Evolutionary conservation across 1,140 invertebrate genomes (phyloP), one percentile per base, ranked within the genome.

Genomic region (Papilio helenus): DNA sequence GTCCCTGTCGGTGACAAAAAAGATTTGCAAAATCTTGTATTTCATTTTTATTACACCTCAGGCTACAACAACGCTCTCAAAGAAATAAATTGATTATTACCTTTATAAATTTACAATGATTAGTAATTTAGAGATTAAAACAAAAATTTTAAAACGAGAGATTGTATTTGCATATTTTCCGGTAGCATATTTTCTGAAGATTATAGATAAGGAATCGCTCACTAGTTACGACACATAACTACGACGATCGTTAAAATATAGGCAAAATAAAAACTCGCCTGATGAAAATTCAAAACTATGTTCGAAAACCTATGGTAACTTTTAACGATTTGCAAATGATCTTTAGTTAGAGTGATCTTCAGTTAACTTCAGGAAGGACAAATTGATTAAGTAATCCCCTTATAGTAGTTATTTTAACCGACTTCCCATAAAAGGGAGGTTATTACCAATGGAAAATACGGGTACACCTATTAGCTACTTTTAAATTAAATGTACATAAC

Each of bases 131-230:
- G 16, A 5, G 8, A n/a, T 26, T 34, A 68, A 68, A 29, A 68
- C 5, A 68, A 18, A 16, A 68, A 29, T 68, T 68, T 34, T 29
- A 16, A 29, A 68, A 29, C 51, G 10, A 26, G 23, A n/a, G 72
- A 79, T 81, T 85, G 77, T 79, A 87, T 83, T 85, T 83, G 80
- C 81, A 79, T 83, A 80, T 80, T 85, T 84, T 72, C 82, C 74
- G 80, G 46, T 80, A 83, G 82, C 84, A 83, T 85, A 77, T 83
- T 80, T 84, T 83, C 77, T 86, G 90, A 93, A 93, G 91, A 90
- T 90, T 89, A 84, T 81, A 88, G 91, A 93, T 93, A 93, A 93
- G 90, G 88, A 90, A 90, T 87, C 86, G 80, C 80, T 83, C 26
- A 68, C 61, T 65, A 18, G 76, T 77, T 77, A 77, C 76, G 51